A percentile compares a stretch with the other conserved stretches of the same genome.
phyloP scores from a whole-genome alignment of 92 coral and sea anemone genomes.

The Diadumene lineata region DNA sequence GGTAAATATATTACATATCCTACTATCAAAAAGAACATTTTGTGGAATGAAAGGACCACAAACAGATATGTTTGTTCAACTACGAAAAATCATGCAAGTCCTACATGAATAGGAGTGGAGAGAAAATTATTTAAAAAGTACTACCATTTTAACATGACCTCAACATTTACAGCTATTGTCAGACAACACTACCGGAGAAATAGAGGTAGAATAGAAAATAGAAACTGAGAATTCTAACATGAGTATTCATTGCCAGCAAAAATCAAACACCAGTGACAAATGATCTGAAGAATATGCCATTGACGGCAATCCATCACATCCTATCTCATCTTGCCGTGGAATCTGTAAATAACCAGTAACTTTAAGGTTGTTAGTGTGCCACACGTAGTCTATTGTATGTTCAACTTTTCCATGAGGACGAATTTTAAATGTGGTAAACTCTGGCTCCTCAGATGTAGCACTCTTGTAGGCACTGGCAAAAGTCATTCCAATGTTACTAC shows the following conservation, averaged over 20 bases:
- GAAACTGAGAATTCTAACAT: too few relatives aligned
- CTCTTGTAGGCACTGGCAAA: constrained; percentile 65
- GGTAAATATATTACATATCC: too few relatives aligned
- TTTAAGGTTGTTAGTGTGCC: constrained; percentile 67
- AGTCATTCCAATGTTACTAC: constrained; percentile 29
- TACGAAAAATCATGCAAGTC: too few relatives aligned
- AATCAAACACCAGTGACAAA: constrained; percentile 82
- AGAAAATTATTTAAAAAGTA: too few relatives aligned
- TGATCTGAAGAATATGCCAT: constrained; percentile 92
- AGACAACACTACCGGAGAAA: too few relatives aligned
- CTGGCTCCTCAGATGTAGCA: constrained; percentile 67
- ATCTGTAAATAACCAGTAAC: constrained; percentile 67
- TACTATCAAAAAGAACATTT: too few relatives aligned
- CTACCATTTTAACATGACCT: too few relatives aligned
- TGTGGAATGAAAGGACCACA: too few relatives aligned
- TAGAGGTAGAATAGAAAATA: too few relatives aligned
- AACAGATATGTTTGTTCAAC: too few relatives aligned
- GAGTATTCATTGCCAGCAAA: constrained; percentile 55
- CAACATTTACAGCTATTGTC: too few relatives aligned
- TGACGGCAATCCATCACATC: constrained; percentile 65
- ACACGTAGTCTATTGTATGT: constrained; percentile 91
- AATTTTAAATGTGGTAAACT: constrained; percentile 87
- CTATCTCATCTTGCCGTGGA: constrained; percentile 53
- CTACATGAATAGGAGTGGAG: too few relatives aligned
- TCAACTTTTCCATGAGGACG: constrained; percentile 82